Percentiles rank a stretch among this genome's conserved stretches.
Conservation (phyloP, 2,888 invertebrate genomes). For the Agrilus mali region DNA sequence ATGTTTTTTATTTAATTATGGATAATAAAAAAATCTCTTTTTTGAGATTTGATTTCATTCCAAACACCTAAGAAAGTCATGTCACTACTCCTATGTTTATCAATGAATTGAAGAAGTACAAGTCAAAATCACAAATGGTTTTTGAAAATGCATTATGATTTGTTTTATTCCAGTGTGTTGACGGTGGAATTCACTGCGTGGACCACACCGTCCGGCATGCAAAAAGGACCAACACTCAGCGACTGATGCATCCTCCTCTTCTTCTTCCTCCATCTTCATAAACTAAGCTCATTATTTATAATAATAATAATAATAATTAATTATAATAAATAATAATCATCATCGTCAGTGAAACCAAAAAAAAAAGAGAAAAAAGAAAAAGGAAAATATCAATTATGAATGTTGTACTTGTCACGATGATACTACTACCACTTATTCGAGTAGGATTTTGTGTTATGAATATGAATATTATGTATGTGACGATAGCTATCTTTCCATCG, state of each 20-base stretch:
- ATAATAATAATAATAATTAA: constrained; percentile 16
- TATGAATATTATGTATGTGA: constrained; percentile 24
- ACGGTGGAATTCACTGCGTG: constrained; percentile 35
- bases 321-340: constrained; percentile 1
- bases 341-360: background rate
- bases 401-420: constrained; percentile 31
- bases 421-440: constrained; percentile 9
- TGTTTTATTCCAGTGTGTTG: constrained; percentile 31
- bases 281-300: constrained; percentile 33
- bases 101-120: too few species aligned
- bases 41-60: too few species aligned
- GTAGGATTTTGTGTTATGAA: constrained; percentile 27
- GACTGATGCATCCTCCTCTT: constrained; percentile 29
- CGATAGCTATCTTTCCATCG: constrained; percentile 15
- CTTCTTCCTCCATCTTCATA: constrained; percentile 23
- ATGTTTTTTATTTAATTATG: too few species aligned
- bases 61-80: too few species aligned
- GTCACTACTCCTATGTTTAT: too few species aligned
- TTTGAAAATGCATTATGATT: constrained; percentile 10
- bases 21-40: too few species aligned
- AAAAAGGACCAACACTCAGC: constrained; percentile 37
- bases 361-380: constrained; percentile 14
- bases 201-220: constrained; percentile 35
- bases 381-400: constrained; percentile 33
- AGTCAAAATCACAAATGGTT: background rate